phyloP scores from a whole-genome alignment of 92 coral and sea anemone species.

The Desmophyllum pertusum region DNA sequence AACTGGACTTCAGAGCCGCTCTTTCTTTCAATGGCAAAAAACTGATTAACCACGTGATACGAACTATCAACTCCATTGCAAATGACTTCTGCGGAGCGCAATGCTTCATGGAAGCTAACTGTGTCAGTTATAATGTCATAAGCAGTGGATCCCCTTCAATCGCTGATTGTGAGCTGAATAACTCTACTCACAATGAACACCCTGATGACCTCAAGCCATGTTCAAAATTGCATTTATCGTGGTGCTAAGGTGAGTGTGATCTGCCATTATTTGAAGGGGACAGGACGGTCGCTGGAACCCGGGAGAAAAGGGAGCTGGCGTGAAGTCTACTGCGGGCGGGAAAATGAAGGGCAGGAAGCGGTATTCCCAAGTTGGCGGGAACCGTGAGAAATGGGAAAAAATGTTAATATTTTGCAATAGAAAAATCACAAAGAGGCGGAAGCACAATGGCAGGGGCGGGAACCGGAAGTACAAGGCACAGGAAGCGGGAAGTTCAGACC shows the following conservation, averaged over 20 bases:
- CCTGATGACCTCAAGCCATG: slow-evolving; percentile 7
- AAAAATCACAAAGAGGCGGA: too few relatives aligned
- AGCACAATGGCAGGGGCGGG: too few relatives aligned
- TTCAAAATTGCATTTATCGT: neutral
- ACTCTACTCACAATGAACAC: slow-evolving; percentile 6
- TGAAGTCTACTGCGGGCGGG: too few relatives aligned
- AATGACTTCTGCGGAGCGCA: slow-evolving; percentile 26
- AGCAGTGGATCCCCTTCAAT: neutral
- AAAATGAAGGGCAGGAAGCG: too few relatives aligned
- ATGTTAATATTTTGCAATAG: too few relatives aligned
- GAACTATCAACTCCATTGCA: neutral
- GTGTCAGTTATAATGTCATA: slow-evolving; percentile 23
- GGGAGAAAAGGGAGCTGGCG: too few relatives aligned
- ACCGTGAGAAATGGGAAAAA: too few relatives aligned
- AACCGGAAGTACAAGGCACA: too few relatives aligned
- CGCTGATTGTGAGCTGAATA: slow-evolving; percentile 19
- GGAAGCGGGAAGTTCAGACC: too few relatives aligned
- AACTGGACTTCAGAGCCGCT: slow-evolving; percentile 6
- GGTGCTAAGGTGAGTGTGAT: slow-evolving; percentile 11
- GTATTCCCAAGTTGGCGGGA: too few relatives aligned
- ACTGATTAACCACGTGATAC: slow-evolving; percentile 19
- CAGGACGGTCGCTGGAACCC: too few relatives aligned
- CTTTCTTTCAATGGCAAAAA: neutral
- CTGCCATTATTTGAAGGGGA: too few relatives aligned
- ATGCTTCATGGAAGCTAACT: slow-evolving; percentile 34